A percentile compares a stretch with the other conserved stretches of the same genome.
These are phyloP conservation scores for Pygmarrhopalites habei DNA, from an alignment of 1,140 invertebrate species.

Conservation along the genomic window DNA sequence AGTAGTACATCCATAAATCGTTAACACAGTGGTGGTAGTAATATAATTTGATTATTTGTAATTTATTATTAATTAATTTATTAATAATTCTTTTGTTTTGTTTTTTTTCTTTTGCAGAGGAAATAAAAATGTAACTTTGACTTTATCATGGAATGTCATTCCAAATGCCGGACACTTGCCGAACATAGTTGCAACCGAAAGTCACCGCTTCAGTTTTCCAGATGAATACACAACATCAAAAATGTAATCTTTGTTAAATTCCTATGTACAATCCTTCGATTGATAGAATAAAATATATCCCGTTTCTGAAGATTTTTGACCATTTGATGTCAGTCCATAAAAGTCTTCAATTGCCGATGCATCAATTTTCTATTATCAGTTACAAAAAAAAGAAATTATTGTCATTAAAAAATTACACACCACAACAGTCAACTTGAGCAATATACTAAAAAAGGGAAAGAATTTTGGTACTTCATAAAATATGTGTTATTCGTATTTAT, in stretches of 20 bases:
- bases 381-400: conserved; percentile 12
- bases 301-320: conserved; percentile 97
- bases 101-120: conserved; percentile 57
- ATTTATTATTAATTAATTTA: no score
- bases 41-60: no score
- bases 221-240: conserved; percentile 72
- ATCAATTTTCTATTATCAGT: conserved; percentile 81
- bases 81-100: no score
- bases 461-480: no score
- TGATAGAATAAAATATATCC: conserved; percentile 99
- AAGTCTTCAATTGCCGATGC: conserved; percentile 98
- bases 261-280: conserved; percentile 63
- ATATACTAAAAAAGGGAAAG: no score
- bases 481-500: no score
- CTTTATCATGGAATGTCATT: conserved; percentile 96
- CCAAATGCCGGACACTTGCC: conserved; percentile 94
- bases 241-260: conserved; percentile 50
- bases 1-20: no score
- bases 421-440: no score
- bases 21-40: no score
- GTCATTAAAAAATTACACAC: conserved; percentile 6
- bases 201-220: conserved; percentile 82
- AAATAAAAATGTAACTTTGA: conserved; percentile 87
- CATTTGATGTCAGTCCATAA: conserved; percentile 95
- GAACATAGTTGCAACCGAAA: conserved; percentile 70